These are phyloP conservation scores for Drosophila arizonae DNA, from an alignment of 1,140 invertebrate species.

Conservation along the genomic window DNA sequence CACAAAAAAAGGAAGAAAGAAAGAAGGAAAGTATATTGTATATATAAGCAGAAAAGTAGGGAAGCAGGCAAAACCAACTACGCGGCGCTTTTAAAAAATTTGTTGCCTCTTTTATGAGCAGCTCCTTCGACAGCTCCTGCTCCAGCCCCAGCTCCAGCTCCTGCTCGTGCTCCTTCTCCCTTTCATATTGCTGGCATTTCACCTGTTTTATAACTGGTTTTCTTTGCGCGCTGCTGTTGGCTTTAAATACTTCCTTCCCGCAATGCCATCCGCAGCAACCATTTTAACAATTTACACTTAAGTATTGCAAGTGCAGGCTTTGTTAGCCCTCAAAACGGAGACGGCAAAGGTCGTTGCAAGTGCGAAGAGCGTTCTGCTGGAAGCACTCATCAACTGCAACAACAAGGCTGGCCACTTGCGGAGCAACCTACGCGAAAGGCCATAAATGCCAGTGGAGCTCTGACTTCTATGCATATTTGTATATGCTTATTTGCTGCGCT, in stretches of 20 bases:
- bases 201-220: constrained; percentile 38
- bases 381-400: too few relatives aligned
- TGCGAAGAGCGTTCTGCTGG: too few relatives aligned
- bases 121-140: not conserved
- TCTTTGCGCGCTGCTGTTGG: constrained; percentile 1
- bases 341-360: not conserved
- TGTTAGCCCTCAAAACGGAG: not conserved
- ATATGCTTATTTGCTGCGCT: too few relatives aligned
- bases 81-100: constrained; percentile 28
- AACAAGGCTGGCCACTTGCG: too few relatives aligned
- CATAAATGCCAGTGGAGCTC: too few relatives aligned
- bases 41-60: not conserved
- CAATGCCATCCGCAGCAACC: not conserved
- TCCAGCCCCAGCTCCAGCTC: not conserved
- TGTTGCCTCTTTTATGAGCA: constrained; percentile 28
- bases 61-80: constrained; percentile 1
- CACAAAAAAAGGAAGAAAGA: not conserved
- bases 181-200: not conserved
- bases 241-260: constrained; percentile 30
- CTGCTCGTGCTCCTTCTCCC: not conserved
- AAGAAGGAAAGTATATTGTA: not conserved
- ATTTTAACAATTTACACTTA: not conserved
- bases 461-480: too few relatives aligned
- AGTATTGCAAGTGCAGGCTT: constrained; percentile 18
- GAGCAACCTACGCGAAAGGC: too few relatives aligned